Base-by-base conservation (phyloP, 2,113 vertebrate genomes). In the Oryzias curvinotus region DNA sequence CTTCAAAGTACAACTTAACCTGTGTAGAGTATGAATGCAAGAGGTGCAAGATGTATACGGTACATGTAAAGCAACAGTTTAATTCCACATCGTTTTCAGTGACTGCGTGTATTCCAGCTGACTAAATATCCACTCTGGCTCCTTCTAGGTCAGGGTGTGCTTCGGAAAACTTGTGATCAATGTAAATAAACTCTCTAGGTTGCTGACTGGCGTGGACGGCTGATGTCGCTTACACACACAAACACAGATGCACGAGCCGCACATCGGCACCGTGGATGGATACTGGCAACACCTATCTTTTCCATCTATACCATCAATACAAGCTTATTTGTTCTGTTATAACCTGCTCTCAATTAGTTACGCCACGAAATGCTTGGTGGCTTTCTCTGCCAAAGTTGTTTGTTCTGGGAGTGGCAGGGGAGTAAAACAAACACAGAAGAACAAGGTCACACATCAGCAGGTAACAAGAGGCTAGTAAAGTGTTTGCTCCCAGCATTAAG, bases 361-460 rank as follows among this genome's bases (percentile, higher is more conserved):
- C 17, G 6, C 16, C 36, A 61, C 26, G 41, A 18, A 19, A 50
- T 14, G 36, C 62, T 58, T 19, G 69, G 66, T 68, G 49, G 8
- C 30, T 50, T 14, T 65, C 48, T 44, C 46, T 25, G 57, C 57
- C 46, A 5, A 57, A 7, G 67, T 49, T 86, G 67, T 88, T 86
- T 89, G 82, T 65, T 25, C 62, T 85, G 58, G 83, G 81, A 84
- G 83, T 63, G 73, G 80, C 74, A 42, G 54, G 10, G 54, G 68
- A 77, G 70, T 69, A 84, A 83, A 85, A 64, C 82, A 89, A 89
- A 88, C 81, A 87, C 75, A 19, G 3, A 5, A 63, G 62, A 81
- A 68, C 63, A 65, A 80, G 70, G 83, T 77, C 74, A 80, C 58
- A 67, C 65, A 75, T 62, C 61, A 42, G 57, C 67, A 68, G 72